Evolutionary conservation across 2,888 invertebrate genomes (phyloP), one percentile per base, ranked within the genome.

Genomic region (Drosophila meridiana): DNA sequence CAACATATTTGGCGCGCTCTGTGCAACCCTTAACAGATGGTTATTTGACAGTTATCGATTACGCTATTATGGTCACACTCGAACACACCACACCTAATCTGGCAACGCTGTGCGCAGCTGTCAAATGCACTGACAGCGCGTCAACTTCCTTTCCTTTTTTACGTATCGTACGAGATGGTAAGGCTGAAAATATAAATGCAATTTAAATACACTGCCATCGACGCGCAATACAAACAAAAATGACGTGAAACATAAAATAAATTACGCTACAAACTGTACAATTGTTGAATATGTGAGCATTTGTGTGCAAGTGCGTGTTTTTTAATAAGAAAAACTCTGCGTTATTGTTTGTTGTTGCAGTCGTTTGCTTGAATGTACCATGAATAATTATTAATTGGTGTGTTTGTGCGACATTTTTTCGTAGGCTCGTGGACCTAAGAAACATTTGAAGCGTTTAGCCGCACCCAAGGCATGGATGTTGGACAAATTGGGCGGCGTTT

Each of bases 401-500:
- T 59, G 53, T 62, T 53, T 42, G 47, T 80, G 5, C 26, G 8
- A 34, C 45, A 14, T 47, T 14, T 30, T 79, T 80, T 93, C 94
- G 26, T 93, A 98, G 99, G 98, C 98, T 94, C 97, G 99, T 94
- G 99, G 99, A 94, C 99, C 99, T 55, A 99, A 99, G 94, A 99
- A 99, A 95, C 99, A 99, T 95, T 95, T 99, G 95, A 99, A 99
- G 96, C 98, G 99, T 94, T 95, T 99, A 92, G 97, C 97, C 93
- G 99, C 99, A 72, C 99, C 99, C 13, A 99, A 99, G 94, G 98
- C 99, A 97, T 99, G 99, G 99, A 99, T 99, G 99, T 96, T 99
- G 95, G 99, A 99, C 95, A 99, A 99, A 94, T 94, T 99, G 91
- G 98, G 98, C 81, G 99, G 99, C 92, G 98, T 98, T 70, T 99